Conservation (phyloP, 1,140 invertebrate genomes). For the Brachystomella parvula region DNA sequence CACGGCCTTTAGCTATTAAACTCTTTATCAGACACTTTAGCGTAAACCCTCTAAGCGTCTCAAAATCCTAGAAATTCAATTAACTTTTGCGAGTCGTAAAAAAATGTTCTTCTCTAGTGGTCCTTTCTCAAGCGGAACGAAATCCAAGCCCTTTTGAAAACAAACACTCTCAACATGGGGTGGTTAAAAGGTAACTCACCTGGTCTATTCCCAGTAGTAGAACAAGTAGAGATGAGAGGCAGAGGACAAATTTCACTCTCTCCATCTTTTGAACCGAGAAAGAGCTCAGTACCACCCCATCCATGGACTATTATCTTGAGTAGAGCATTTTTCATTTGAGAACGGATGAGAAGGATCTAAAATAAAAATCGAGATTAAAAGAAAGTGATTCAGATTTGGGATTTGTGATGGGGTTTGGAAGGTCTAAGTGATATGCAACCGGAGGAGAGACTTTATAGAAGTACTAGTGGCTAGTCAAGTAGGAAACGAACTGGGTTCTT, state of each 20-base stretch:
- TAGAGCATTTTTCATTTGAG: too few relatives aligned
- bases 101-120: background rate
- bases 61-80: background rate
- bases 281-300: background rate
- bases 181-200: background rate
- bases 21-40: slow-evolving; percentile 1
- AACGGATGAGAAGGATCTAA: too few relatives aligned
- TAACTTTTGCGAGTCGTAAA: background rate
- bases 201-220: background rate
- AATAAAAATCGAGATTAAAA: too few relatives aligned
- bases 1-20: background rate
- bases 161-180: background rate
- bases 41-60: too few relatives aligned
- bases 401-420: too few relatives aligned
- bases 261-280: background rate
- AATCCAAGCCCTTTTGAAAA: too few relatives aligned
- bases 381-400: too few relatives aligned
- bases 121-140: background rate
- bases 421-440: too few relatives aligned
- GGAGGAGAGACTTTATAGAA: too few relatives aligned
- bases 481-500: too few relatives aligned
- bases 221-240: background rate
- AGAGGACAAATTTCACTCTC: background rate
- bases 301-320: too few relatives aligned
- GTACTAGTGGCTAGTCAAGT: too few relatives aligned